Percentiles rank a stretch among this genome's conserved stretches.
phyloP scores from a whole-genome alignment of 2,797 vertebrate genomes.

The Channa striata region DNA sequence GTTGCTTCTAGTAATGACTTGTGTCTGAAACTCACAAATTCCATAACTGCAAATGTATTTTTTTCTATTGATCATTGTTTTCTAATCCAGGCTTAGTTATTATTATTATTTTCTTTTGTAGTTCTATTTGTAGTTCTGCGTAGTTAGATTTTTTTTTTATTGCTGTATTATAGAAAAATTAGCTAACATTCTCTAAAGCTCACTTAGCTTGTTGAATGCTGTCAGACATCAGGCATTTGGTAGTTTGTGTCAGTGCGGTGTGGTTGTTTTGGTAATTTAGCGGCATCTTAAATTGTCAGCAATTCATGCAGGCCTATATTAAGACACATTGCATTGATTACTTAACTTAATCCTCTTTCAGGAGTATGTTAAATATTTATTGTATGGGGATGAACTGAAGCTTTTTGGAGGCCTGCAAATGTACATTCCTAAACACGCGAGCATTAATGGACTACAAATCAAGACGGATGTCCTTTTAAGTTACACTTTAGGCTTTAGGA shows the following conservation, averaged over 20 bases:
- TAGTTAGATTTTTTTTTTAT: not conserved
- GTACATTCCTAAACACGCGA: not conserved
- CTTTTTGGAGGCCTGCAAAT: not conserved
- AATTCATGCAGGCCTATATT: no score
- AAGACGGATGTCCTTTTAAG: conserved; percentile 8
- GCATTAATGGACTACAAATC: conserved; percentile 1
- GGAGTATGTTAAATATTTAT: not conserved
- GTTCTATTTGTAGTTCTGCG: conserved; percentile 7
- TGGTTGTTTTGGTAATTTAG: not conserved
- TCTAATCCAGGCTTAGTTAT: not conserved
- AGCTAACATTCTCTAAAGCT: not conserved
- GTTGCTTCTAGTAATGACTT: not conserved
- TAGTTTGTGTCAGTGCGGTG: not conserved
- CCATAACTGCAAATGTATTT: conserved; percentile 7
- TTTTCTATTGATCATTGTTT: not conserved
- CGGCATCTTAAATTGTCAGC: not conserved
- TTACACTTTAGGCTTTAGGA: not conserved
- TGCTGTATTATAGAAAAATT: not conserved
- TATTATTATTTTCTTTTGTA: no score
- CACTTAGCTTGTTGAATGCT: not conserved
- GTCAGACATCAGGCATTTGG: not conserved
- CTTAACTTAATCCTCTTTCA: not conserved
- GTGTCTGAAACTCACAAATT: conserved; percentile 4
- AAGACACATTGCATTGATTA: not conserved
- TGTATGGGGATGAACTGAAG: not conserved